phyloP scores from a whole-genome alignment of 2,113 vertebrate genomes.

The Poeciliopsis occidentalis region DNA sequence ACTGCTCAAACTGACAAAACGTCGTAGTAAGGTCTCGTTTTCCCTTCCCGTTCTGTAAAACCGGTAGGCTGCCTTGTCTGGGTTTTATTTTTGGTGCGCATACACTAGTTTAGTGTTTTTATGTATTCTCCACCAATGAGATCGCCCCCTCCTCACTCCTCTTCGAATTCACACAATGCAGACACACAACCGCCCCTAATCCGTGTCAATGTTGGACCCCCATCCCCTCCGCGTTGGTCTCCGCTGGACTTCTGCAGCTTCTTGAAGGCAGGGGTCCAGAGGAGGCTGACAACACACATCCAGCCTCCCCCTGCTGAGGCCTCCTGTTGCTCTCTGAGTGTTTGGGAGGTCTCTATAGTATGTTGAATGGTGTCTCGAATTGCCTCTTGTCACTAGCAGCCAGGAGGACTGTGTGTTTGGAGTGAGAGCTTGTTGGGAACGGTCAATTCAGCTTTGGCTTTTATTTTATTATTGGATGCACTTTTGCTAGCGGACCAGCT shows the following conservation, averaged over 20 bases:
- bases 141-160: constrained; percentile 11
- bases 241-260: constrained; percentile 20
- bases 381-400: constrained; percentile 44
- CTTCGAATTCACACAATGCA: constrained; percentile 6
- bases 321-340: constrained; percentile 65
- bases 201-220: constrained; percentile 31
- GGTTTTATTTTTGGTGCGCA: constrained; percentile 43
- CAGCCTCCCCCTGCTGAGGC: constrained; percentile 52
- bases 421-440: constrained; percentile 26
- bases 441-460: constrained; percentile 9
- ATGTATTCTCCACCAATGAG: constrained; percentile 25
- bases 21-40: constrained; percentile 45
- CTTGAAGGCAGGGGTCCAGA: constrained; percentile 26
- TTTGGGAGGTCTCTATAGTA: constrained; percentile 58
- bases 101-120: constrained; percentile 55
- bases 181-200: constrained; percentile 26
- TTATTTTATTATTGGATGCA: constrained; percentile 11
- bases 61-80: constrained; percentile 64
- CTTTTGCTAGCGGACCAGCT: constrained; percentile 19
- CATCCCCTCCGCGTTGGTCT: constrained; percentile 33
- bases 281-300: constrained; percentile 30
- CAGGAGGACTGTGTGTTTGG: constrained; percentile 39
- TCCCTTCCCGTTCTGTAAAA: constrained; percentile 62
- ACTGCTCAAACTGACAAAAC: constrained; percentile 52
- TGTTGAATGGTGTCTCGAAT: constrained; percentile 54